Percentiles rank a stretch among this genome's conserved stretches.
Conservation (phyloP, 1,140 invertebrate species). For the Sitophilus oryzae region DNA sequence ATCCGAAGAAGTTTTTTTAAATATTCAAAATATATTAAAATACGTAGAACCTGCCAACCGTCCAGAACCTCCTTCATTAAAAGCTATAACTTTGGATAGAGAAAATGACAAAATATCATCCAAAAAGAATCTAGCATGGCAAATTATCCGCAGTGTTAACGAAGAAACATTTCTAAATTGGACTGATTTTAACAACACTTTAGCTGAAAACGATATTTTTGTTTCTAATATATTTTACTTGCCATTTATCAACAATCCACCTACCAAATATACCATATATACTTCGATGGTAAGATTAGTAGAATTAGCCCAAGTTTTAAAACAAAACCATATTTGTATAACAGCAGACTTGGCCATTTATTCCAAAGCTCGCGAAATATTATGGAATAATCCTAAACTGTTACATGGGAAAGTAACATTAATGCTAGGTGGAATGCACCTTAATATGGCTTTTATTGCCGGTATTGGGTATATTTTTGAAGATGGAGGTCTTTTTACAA, state of each 20-base stretch:
- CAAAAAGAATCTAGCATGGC: too few relatives aligned
- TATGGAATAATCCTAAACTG: too few relatives aligned
- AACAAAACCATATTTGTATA: slow-evolving; percentile 10
- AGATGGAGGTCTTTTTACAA: slow-evolving; percentile 7
- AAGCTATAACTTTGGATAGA: neutral
- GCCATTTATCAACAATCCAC: slow-evolving; percentile 9
- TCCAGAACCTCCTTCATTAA: slow-evolving; percentile 6
- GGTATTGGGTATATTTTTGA: slow-evolving; percentile 14
- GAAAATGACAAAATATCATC: slow-evolving; percentile 4
- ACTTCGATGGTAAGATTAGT: too few relatives aligned
- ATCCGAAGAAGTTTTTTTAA: slow-evolving; percentile 2
- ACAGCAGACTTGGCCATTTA: too few relatives aligned
- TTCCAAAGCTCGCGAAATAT: too few relatives aligned
- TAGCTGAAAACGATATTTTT: too few relatives aligned
- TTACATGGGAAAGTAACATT: slow-evolving; percentile 7
- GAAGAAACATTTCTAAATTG: too few relatives aligned
- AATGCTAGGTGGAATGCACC: too few relatives aligned
- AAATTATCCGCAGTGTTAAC: too few relatives aligned
- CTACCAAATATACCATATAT: slow-evolving; percentile 9
- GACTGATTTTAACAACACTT: too few relatives aligned
- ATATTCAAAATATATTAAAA: too few relatives aligned
- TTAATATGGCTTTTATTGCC: slow-evolving; percentile 12
- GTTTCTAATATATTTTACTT: slow-evolving; percentile 10
- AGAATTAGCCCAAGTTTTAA: slow-evolving; percentile 6
- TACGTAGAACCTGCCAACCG: neutral